Base-by-base conservation (phyloP, 2,797 vertebrate species). In the Pogonophryne albipinna region DNA sequence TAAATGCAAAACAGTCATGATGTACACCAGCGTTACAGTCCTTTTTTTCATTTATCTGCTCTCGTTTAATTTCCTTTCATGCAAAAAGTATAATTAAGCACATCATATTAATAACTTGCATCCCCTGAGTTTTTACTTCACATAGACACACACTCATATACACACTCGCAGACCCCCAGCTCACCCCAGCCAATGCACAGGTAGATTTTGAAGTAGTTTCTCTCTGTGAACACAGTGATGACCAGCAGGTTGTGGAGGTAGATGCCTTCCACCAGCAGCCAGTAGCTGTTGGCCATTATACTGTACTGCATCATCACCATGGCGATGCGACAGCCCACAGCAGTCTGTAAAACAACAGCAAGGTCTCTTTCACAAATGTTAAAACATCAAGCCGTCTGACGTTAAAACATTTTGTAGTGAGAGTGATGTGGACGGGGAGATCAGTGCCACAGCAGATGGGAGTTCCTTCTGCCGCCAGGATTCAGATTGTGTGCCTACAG, bases 171-270 rank as follows among this genome's bases (percentile, higher is more conserved):
- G 13, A 55, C 52, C n/a, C n/a, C 15, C 5, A 53, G 58, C 97
- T 98, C 91, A 97, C 98, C 98, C 98, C 98, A 99, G 85, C 97
- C 97, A 0, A 99, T 96, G 94, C 93, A 96, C 92, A 99, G 88
- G 90, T 99, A 99, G 68, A 97, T 94, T 53, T 94, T 87, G 91
- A 98, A 97, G 95, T 96, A 96, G 90, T 95, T 97, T 84, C 93
- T 95, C 89, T 97, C 96, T 0, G 96, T 96, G 85, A 97, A 96
- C 61, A 97, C 92, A 0, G 96, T 93, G 56, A 95, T 93, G 76
- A 96, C 95, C 84, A 99, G 95, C 66, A 99, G 96, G 88, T 97
- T 96, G 86, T 97, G 96, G 80, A 99, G 95, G 91, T 98, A 97
- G 86, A 98, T 93, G 31, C 98, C 98, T 79, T 99, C 98, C 90